Conservation (phyloP, 2,113 vertebrate genomes). For the Dasyornis broadbenti region DNA sequence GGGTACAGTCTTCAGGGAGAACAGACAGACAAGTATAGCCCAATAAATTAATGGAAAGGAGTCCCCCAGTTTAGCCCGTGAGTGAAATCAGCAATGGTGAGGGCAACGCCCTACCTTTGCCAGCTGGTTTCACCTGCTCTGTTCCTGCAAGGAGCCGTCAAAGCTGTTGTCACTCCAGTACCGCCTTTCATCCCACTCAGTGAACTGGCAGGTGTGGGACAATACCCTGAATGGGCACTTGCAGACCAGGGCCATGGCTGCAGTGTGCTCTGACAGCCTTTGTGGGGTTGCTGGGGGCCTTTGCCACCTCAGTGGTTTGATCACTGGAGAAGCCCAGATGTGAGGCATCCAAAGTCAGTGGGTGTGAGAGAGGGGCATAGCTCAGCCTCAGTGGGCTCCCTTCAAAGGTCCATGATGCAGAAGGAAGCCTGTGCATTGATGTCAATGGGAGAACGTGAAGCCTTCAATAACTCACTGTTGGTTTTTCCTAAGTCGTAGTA, state of each 20-base stretch:
- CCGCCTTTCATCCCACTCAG: neutral
- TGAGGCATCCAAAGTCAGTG: neutral
- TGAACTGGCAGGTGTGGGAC: neutral
- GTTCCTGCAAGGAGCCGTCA: rapidly evolving
- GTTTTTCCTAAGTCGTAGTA: neutral
- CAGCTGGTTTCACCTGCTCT: neutral
- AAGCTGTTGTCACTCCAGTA: neutral
- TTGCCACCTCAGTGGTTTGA: neutral
- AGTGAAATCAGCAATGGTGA: neutral
- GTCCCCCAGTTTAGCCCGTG: neutral
- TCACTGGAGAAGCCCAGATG: neutral
- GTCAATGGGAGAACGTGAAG: neutral
- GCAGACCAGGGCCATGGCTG: neutral
- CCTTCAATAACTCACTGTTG: neutral
- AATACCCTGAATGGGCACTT: rapidly evolving
- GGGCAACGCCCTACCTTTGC: rapidly evolving
- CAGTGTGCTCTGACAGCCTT: neutral
- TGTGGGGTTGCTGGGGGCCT: neutral
- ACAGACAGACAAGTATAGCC: neutral
- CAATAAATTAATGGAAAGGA: neutral
- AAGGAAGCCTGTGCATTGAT: neutral
- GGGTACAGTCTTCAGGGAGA: neutral
- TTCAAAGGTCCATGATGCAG: neutral
- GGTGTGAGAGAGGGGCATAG: neutral
- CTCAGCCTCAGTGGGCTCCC: neutral